Conservation (phyloP, 2,888 invertebrate genomes). For the Smittia sp. region DNA sequence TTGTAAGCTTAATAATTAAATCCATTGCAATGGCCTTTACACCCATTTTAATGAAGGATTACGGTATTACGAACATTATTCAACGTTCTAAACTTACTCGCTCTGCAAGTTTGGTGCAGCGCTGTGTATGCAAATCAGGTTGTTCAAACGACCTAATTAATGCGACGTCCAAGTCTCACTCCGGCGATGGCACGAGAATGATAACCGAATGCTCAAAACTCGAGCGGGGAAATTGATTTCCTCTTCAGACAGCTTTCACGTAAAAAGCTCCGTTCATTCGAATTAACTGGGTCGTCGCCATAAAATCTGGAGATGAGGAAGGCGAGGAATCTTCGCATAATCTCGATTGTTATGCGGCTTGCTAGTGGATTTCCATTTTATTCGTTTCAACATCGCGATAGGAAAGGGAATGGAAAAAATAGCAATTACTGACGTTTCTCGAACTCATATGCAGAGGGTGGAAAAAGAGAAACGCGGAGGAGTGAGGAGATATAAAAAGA, state of each 20-base stretch:
- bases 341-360: conserved; percentile 13
- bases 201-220: neutral
- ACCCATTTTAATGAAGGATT: no score
- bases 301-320: conserved; percentile 12
- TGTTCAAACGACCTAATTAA: neutral
- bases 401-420: neutral
- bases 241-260: neutral
- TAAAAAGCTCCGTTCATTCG: conserved; percentile 1
- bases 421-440: neutral
- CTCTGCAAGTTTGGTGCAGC: no score
- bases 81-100: no score
- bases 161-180: neutral
- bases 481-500: no score
- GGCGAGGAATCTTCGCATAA: neutral
- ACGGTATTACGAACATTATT: no score
- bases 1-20: no score
- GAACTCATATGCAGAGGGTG: no score
- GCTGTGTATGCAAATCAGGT: neutral
- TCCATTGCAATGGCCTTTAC: no score
- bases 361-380: neutral
- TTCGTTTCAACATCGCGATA: conserved; percentile 13
- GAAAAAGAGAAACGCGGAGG: no score
- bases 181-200: neutral
- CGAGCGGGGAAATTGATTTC: neutral
- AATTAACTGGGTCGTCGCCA: conserved; percentile 22